Base-by-base conservation (phyloP, 2,888 invertebrate species). In the Protophormia terraenovae region DNA sequence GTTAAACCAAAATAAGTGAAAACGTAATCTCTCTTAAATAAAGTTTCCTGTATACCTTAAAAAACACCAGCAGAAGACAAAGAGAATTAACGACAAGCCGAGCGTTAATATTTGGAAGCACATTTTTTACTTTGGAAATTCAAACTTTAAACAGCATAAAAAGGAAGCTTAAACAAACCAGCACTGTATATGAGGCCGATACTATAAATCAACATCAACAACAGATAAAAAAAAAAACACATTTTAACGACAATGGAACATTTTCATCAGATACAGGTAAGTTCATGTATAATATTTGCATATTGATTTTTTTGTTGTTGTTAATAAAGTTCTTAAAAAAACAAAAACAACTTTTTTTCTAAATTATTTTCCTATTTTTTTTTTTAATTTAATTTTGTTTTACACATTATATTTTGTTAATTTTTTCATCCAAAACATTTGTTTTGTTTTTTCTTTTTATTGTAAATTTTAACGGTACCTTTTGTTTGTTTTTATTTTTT, bases 191-290 rank as follows among this genome's bases (percentile, higher is more conserved):
- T 85, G 85, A 75, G 58, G 78, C 50, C 60, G 41, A 45, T 53
- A 58, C 29, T 62, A 72, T 87, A 82, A 67, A 85, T 62, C 86
- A 84, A 72, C 79, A 84, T 60, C 45, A 84, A 83, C 47, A 45
- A 58, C 22, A 72, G 35, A 16, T 4, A 16, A 19, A 19, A 29
- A 14, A 69, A 53, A 16, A 50, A 12, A 64, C 38, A 72, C 22
- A 80, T 80, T 77, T 55, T 53, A 76, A 78, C 67, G 67, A 60
- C 67, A 92, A n/a, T 92, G 91, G 91, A 92, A 89, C 91, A 92
- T 88, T 92, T 92, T 90, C 91, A 92, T 91, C 91, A 92, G 89
- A 92, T 92, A 89, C 91, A 91, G 92, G 91, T 91, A 89, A 91
- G 91, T 89, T 89, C 77, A 88, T 87, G 87, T 88, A 87, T 89